phyloP scores from a whole-genome alignment of 2,888 invertebrate species.

The Cremastinae sp. region DNA sequence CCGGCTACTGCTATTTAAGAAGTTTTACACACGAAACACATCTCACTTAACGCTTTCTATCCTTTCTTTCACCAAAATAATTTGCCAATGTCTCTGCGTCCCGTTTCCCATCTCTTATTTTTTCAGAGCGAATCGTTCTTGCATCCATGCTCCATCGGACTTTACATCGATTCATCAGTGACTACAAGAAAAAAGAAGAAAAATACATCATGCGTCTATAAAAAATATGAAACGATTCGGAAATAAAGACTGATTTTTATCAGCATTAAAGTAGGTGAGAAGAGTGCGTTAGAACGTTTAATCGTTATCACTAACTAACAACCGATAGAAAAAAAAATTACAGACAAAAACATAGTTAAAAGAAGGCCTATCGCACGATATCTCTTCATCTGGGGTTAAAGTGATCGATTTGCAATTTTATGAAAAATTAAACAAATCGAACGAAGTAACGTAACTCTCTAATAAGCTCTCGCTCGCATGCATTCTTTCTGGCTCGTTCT shows the following conservation, averaged over 20 bases:
- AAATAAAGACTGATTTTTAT: constrained; percentile 6
- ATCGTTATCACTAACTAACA: background rate
- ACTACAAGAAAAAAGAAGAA: constrained; percentile 1
- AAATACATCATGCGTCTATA: constrained; percentile 27
- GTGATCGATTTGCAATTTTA: constrained; percentile 4
- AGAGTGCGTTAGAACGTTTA: constrained; percentile 5
- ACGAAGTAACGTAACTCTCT: constrained; percentile 3
- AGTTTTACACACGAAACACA: constrained; percentile 42
- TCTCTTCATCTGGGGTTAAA: constrained; percentile 20
- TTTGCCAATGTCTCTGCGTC: constrained; percentile 27
- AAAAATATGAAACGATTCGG: constrained; percentile 22
- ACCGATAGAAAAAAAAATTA: constrained; percentile 8
- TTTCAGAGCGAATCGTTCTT: constrained; percentile 2
- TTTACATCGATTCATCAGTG: constrained; percentile 13
- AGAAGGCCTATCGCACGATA: background rate
- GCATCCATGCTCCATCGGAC: constrained; percentile 6
- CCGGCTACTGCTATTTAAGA: constrained; percentile 50
- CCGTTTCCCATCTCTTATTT: constrained; percentile 8
- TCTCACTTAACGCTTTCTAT: constrained; percentile 28
- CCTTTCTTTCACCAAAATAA: constrained; percentile 48
- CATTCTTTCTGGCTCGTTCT: background rate
- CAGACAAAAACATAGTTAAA: background rate
- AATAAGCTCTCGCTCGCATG: constrained; percentile 18
- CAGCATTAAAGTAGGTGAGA: background rate
- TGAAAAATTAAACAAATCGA: constrained; percentile 10